Conservation (phyloP, 2,888 invertebrate species). For the Empis stercorea region DNA sequence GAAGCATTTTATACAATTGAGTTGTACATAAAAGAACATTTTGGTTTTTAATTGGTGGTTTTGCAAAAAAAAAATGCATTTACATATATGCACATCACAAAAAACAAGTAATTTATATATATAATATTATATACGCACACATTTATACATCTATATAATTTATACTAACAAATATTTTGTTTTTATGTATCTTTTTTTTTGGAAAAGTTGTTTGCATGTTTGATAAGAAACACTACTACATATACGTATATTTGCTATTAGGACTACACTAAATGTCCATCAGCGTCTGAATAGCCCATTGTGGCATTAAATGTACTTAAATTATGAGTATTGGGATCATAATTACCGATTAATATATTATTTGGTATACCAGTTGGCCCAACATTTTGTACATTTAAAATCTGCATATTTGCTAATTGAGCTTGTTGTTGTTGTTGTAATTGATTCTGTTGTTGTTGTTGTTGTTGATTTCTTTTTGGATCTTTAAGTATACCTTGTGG, state of each 20-base stretch:
- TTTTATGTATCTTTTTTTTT: no score
- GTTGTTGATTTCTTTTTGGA: constrained; percentile 46
- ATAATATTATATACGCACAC: no score
- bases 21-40: no score
- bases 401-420: constrained; percentile 38
- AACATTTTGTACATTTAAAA: constrained; percentile 46
- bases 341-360: constrained; percentile 24
- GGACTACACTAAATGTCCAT: constrained; percentile 36
- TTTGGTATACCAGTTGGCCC: constrained; percentile 30
- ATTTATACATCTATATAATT: no score
- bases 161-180: no score
- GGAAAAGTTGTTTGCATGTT: no score
- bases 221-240: no score
- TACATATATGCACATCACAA: no score
- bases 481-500: constrained; percentile 51
- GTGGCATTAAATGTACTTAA: constrained; percentile 33
- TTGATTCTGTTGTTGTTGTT: constrained; percentile 41
- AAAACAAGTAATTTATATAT: no score
- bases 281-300: constrained; percentile 36
- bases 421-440: constrained; percentile 36
- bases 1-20: no score
- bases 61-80: no score
- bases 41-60: no score
- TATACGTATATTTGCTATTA: not conserved
- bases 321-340: constrained; percentile 30